Evolutionary conservation across 2,797 vertebrate genomes (phyloP).

Genomic region (Cryptoblepharus egeriae): DNA sequence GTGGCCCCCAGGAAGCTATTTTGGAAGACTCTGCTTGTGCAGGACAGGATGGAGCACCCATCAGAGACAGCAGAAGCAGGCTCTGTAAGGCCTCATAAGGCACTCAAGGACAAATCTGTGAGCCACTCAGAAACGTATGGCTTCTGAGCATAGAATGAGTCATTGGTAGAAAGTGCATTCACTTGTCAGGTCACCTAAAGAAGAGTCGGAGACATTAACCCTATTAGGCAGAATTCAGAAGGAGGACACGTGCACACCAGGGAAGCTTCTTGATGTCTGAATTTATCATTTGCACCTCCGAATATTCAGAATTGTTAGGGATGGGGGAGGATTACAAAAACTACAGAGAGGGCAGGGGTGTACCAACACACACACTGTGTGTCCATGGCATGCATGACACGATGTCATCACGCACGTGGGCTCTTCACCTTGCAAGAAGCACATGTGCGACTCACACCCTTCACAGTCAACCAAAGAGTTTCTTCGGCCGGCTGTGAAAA

Average conservation of each 20-base stretch:
- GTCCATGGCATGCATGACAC: too few relatives aligned
- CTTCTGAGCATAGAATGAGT: constrained; percentile 31
- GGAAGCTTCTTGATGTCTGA: neutral
- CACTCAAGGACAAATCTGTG: constrained; percentile 29
- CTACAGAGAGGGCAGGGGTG: neutral
- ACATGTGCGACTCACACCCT: too few relatives aligned
- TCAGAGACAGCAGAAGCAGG: constrained; percentile 9
- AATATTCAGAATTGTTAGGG: neutral
- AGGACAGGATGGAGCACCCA: constrained; percentile 5
- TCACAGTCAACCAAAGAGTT: too few relatives aligned
- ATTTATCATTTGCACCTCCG: neutral
- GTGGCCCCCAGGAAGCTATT: constrained; percentile 61
- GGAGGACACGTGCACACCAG: too few relatives aligned
- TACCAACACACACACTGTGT: too few relatives aligned
- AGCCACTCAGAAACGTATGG: constrained; percentile 43
- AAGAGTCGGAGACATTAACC: neutral
- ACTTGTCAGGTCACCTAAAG: neutral
- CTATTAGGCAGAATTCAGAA: neutral
- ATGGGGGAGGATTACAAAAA: neutral
- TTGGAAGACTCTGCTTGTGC: constrained; percentile 50
- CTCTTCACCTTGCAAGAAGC: too few relatives aligned
- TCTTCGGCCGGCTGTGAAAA: too few relatives aligned
- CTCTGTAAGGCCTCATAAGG: neutral
- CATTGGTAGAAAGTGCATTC: neutral
- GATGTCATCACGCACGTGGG: too few relatives aligned